Base-by-base conservation (phyloP, 2,888 invertebrate genomes). In the Nomada flava region DNA sequence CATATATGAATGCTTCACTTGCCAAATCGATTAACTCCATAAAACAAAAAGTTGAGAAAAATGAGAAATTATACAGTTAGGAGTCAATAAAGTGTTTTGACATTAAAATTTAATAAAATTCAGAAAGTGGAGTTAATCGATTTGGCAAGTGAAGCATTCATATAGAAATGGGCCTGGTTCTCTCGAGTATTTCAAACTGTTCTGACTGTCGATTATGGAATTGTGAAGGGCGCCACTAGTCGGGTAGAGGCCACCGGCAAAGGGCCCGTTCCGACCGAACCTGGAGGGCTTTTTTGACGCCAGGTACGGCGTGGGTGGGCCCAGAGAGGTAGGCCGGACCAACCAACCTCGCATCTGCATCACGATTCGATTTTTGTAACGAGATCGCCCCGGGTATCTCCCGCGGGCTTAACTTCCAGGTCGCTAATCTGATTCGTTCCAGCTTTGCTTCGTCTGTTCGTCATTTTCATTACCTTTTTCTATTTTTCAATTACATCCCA, bases 301-400 rank as follows among this genome's bases (percentile, higher is more conserved):
- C 84, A 89, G 88, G 86, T 83, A 68, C 75, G 65, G 86, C 90
- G 90, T 92, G 91, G 91, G 92, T 92, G 90, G 91, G 90, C 90
- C 91, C 87, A 85, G 91, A 90, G 86, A 87, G 86, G 89, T 89
- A 90, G 90, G 89, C 87, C 85, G 89, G 89, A 77, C 88, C 86
- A 74, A 36, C 71, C 86, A 80, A 64, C 82, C 84, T 84, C 84
- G 82, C 68, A 71, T 84, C 85, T 80, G 78, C 78, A 76, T 80
- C 78, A 75, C 53, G 73, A 85, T 79, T 84, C 86, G 79, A 87
- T 86, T 86, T 88, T 85, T 80, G 29, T 26, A 20, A 55, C 62
- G 44, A 73, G 75, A 86, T 77, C 60, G 68, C 50, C 18, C 47
- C 53, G 50, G 26, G 75, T 63, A 73, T 73, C 70, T 52, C 65